Evolutionary conservation across 2,113 vertebrate species (phyloP).

Genomic region (Megatriorchis doriae): DNA sequence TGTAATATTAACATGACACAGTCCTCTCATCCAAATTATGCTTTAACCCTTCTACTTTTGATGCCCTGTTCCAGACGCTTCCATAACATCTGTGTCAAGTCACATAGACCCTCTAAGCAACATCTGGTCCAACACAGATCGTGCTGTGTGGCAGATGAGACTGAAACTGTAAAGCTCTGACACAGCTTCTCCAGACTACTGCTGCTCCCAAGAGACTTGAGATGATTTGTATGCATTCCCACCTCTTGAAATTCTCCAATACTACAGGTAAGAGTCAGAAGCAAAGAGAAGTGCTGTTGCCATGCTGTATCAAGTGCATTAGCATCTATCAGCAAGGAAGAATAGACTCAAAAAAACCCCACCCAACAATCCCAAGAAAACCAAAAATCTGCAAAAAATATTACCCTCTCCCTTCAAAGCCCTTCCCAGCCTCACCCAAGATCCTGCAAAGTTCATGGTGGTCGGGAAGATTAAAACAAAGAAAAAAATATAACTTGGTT

Average conservation of each 20-base stretch:
- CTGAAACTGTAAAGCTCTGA: not conserved
- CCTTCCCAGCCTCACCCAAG: not conserved
- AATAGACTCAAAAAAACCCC: not conserved
- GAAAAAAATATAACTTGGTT: not conserved
- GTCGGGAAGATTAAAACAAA: not conserved
- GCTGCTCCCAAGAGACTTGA: not conserved
- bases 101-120: not conserved
- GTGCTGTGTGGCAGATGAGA: not conserved
- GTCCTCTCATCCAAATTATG: not conserved
- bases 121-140: not conserved
- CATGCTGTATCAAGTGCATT: not conserved
- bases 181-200: not conserved
- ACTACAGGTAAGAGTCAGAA: not conserved
- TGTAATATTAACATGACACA: constrained; percentile 5
- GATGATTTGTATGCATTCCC: not conserved
- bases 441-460: not conserved
- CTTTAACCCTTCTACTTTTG: constrained; percentile 31
- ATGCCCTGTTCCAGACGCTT: not conserved
- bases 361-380: too few species aligned
- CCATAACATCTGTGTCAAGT: constrained; percentile 21
- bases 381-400: not conserved
- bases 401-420: not conserved
- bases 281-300: not conserved
- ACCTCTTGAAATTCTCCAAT: not conserved
- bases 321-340: not conserved